Conservation (phyloP, 2,797 vertebrate genomes). For the Lophotriccus pileatus region DNA sequence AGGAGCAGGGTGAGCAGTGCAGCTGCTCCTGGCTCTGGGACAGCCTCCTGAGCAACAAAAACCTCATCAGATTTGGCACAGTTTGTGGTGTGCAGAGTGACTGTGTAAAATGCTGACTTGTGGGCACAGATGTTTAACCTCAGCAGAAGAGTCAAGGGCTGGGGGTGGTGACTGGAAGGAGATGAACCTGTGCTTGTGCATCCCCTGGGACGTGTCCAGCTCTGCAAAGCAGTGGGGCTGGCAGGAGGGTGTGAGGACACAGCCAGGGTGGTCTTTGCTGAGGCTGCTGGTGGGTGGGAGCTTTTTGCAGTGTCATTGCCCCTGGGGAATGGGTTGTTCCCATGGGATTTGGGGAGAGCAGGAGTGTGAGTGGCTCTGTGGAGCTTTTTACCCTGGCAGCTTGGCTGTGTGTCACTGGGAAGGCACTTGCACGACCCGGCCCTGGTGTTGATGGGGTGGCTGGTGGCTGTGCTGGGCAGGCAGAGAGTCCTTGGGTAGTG, state of each 20-base stretch:
- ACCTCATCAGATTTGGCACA: neutral
- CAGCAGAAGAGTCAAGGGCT: fast-evolving
- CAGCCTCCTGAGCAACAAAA: neutral
- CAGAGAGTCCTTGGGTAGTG: neutral
- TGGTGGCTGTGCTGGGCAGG: neutral
- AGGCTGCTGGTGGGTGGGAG: neutral
- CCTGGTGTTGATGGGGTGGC: neutral
- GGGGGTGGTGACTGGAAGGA: neutral
- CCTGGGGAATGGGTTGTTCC: neutral
- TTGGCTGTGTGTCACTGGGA: fast-evolving
- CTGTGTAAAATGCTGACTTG: neutral
- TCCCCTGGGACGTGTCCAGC: neutral
- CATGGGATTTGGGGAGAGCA: neutral
- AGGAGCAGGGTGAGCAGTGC: fast-evolving
- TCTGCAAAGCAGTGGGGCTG: neutral
- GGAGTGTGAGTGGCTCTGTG: neutral
- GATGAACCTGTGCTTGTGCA: neutral
- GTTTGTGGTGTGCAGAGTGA: neutral
- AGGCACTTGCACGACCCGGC: neutral
- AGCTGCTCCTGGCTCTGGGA: neutral
- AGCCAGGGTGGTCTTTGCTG: neutral
- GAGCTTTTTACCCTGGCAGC: neutral
- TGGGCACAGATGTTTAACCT: neutral
- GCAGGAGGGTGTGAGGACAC: fast-evolving
- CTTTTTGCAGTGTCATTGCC: neutral